Base-by-base conservation (phyloP, 2,888 invertebrate genomes). In the Nemotelus pantherinus region DNA sequence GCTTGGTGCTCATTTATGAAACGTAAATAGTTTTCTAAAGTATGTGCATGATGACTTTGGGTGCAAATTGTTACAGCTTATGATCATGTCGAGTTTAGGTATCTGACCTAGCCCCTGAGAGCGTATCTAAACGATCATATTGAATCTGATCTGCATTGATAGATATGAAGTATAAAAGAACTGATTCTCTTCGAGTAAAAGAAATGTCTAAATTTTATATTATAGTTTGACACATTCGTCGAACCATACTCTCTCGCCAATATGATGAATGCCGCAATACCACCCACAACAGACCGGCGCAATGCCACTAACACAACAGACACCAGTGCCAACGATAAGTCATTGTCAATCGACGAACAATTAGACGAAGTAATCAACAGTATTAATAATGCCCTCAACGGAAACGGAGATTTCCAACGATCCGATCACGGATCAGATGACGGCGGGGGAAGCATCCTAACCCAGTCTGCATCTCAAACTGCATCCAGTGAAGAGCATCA, bases 191-290 rank as follows among this genome's bases (percentile, higher is more conserved):
- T 1, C 25, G 25, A 25, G 0, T 25, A 25, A 25, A 25, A 25
- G 25, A 25, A 25, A 25, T 25, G 25, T 25, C 25, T 25, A 25
- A 25, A 25, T 25, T 25, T 25, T 25, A 25, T 25, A 25, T 25
- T 25, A 25, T 25, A 25, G 25, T 25, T 25, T 25, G 25, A 25
- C 0, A 25, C 25, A 25, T 25, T 25, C 25, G 25, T 25, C 25
- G 25, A 25, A 25, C 25, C 25, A 25, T 25, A 25, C 25, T 25
- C 25, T 25, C 25, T 25, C 25, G 25, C 25, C 10, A 39, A 74
- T 48, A 63, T 74, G 63, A 74, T 63, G 63, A 63, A 60, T 60
- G 74, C 74, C 60, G 63, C 72, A 57, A 72, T 74, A 39, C 43
- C 74, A 7, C 25, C 25, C 25, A 41, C 50, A 60, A 48, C 41